Evolutionary conservation across 2,797 vertebrate species (phyloP), one percentile per base, ranked within the genome.

Genomic region (Cyclura pinguis): DNA sequence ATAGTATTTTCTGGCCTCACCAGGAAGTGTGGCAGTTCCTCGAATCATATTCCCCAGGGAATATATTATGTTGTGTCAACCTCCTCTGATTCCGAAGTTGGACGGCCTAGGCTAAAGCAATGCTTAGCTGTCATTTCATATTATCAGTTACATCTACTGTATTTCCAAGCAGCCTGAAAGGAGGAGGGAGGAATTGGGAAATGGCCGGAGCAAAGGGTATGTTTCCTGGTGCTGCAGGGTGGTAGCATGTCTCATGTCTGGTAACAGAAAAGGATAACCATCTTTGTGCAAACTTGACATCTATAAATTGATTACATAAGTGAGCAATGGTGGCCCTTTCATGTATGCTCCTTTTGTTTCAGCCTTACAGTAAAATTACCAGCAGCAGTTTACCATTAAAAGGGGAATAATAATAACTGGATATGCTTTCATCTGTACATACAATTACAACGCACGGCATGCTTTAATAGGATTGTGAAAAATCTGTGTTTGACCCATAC

Each of bases 371-470:
- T 97, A 97, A 97, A 97, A 97, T 97, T 96, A 96, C 95, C 96
- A 96, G 97, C 97, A 98, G 97, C 97, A 96, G 97, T 98, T 98
- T 98, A 98, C 97, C 98, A 98, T 98, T 98, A 98, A 84, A 76
- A 95, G 96, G 96, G 95, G 93, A 97, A 96, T 96, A 97, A 98
- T 97, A 98, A 98, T 97, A 97, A 97, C 97, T 96, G 94, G 93
- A 95, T 96, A 96, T 94, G 96, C 98, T 98, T 98, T 98, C 97
- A 98, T 98, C 98, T 98, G 96, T 97, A 97, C 97, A 97, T 96
- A 97, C 96, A 97, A 98, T 98, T 98, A 97, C 97, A 97, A 97
- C 95, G 96, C 96, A 96, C 97, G 95, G 96, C 95, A 96, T 95
- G 96, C 96, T 96, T 97, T 98, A 97, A 97, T 97, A 97, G 97